Conservation (phyloP, 2,888 invertebrate species). For the Coronaproctus castanopsis region DNA sequence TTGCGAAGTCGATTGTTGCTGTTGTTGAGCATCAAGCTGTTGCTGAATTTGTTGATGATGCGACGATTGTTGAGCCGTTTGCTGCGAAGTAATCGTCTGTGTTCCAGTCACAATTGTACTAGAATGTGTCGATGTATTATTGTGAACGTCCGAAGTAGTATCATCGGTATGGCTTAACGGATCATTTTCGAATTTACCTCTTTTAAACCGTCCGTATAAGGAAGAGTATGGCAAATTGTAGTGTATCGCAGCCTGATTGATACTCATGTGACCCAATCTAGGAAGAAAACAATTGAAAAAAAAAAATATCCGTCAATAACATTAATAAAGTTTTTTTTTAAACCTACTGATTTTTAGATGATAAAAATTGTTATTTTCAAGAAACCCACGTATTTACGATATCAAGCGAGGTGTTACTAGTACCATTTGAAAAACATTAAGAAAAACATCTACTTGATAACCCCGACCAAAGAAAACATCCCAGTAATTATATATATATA, state of each 20-base stretch:
- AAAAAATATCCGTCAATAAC: neutral
- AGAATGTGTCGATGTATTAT: slow-evolving; percentile 10
- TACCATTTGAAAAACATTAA: no score
- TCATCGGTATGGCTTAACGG: slow-evolving; percentile 21
- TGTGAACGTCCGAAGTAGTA: slow-evolving; percentile 9
- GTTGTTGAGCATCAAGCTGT: slow-evolving; percentile 14
- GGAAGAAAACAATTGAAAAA: slow-evolving; percentile 19
- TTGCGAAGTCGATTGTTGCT: slow-evolving; percentile 16
- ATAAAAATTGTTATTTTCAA: no score
- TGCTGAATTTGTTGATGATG: slow-evolving; percentile 13
- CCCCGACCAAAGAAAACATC: no score
- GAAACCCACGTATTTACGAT: no score
- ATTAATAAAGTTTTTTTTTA: neutral
- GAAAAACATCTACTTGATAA: no score
- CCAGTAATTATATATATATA: no score
- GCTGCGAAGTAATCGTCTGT: slow-evolving; percentile 12
- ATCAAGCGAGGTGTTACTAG: no score
- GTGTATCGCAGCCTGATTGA: slow-evolving; percentile 80
- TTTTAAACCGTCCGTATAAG: slow-evolving; percentile 67
- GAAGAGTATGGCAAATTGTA: slow-evolving; percentile 79
- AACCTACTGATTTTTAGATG: neutral
- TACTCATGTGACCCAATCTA: slow-evolving; percentile 78
- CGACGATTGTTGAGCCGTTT: slow-evolving; percentile 7
- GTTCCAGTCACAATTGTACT: slow-evolving; percentile 12
- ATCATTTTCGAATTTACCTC: slow-evolving; percentile 54